Conservation (phyloP, 2,113 vertebrate species). For the Urocolius indicus region DNA sequence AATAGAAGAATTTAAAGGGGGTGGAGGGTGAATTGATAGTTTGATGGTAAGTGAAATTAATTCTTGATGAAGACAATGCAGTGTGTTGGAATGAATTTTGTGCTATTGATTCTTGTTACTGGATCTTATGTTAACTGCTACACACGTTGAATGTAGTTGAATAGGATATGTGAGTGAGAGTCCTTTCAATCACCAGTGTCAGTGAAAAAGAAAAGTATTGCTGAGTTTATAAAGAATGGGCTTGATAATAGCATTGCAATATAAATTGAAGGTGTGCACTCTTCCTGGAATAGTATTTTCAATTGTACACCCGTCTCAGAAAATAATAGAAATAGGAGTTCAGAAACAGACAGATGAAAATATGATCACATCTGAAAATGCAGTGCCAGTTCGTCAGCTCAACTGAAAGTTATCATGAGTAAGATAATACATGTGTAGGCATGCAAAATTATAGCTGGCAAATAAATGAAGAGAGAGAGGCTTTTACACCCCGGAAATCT, state of each 20-base stretch:
- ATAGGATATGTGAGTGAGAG: not conserved
- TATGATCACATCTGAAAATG: not conserved
- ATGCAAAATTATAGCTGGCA: not conserved
- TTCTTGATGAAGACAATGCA: not conserved
- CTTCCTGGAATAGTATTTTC: not conserved
- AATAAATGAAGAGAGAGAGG: not conserved
- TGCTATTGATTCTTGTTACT: not conserved
- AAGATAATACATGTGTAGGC: not conserved
- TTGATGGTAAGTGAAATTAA: not conserved
- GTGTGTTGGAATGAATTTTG: not conserved
- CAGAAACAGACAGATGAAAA: not conserved
- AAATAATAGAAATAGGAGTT: not conserved
- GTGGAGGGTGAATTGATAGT: not conserved
- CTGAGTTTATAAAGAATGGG: not conserved
- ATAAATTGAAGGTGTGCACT: not conserved
- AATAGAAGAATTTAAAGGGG: not conserved
- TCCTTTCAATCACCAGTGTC: not conserved
- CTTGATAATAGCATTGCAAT: not conserved
- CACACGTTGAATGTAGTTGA: not conserved
- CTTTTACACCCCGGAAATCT: not conserved
- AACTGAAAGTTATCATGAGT: not conserved
- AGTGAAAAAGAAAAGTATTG: not conserved
- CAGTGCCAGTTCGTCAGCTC: not conserved
- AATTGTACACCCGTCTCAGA: not conserved
- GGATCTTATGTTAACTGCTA: not conserved